These are phyloP conservation scores for Hyposmocoma kahamanoa DNA, from an alignment of 1,140 invertebrate species.

Conservation along the genomic window DNA sequence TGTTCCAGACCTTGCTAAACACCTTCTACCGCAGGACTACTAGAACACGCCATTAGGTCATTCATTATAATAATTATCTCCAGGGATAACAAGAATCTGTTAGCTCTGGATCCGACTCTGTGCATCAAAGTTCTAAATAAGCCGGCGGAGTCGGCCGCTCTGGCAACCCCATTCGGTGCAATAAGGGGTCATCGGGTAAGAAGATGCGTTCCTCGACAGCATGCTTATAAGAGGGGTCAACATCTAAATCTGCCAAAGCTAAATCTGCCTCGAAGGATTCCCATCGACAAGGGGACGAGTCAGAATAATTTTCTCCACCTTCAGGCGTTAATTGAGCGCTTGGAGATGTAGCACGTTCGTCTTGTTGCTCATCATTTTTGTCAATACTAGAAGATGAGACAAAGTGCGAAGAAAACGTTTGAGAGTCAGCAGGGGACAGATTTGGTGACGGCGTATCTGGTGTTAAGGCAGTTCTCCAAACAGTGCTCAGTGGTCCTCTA, in stretches of 20 bases:
- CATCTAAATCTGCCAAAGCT: slow-evolving; percentile 65
- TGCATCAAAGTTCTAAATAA: slow-evolving; percentile 65
- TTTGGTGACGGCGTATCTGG: slow-evolving; percentile 77
- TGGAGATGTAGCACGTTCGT: slow-evolving; percentile 67
- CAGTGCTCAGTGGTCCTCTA: slow-evolving; percentile 51
- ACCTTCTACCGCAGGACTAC: slow-evolving; percentile 25
- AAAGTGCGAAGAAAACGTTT: slow-evolving; percentile 76
- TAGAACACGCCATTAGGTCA: slow-evolving; percentile 22
- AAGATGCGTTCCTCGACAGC: slow-evolving; percentile 76
- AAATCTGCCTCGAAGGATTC: slow-evolving; percentile 73
- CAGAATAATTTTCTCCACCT: slow-evolving; percentile 64
- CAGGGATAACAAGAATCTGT: slow-evolving; percentile 43
- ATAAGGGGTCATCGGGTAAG: slow-evolving; percentile 60
- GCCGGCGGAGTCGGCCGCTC: slow-evolving; percentile 59
- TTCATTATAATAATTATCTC: slow-evolving; percentile 31
- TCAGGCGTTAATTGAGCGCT: slow-evolving; percentile 75
- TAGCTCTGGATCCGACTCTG: slow-evolving; percentile 65
- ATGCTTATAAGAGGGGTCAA: slow-evolving; percentile 71
- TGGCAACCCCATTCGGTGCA: slow-evolving; percentile 45
- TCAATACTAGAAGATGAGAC: slow-evolving; percentile 73
- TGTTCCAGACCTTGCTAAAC: slow-evolving; percentile 17
- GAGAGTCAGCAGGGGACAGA: slow-evolving; percentile 74
- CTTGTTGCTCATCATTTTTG: slow-evolving; percentile 42
- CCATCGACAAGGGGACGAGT: slow-evolving; percentile 62
- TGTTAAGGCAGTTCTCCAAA: slow-evolving; percentile 68